phyloP scores from a whole-genome alignment of 2,888 invertebrate species.

The Cyaniris semiargus region DNA sequence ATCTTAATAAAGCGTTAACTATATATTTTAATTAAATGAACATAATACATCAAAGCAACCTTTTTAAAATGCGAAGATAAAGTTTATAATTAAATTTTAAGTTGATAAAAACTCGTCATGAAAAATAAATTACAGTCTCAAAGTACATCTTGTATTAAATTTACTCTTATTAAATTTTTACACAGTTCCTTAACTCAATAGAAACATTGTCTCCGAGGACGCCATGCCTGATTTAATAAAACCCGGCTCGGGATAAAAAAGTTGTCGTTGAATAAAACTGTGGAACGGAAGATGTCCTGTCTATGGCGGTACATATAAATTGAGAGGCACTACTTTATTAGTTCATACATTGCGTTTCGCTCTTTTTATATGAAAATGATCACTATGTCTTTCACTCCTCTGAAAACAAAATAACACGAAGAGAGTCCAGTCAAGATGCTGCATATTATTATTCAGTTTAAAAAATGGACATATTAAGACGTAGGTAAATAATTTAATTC shows the following conservation, averaged over 20 bases:
- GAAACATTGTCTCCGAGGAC: constrained; percentile 8
- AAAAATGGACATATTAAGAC: too few species aligned
- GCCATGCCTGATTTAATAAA: constrained; percentile 28
- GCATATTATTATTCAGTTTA: too few species aligned
- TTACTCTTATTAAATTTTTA: constrained; percentile 12
- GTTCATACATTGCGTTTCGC: background rate
- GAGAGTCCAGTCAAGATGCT: too few species aligned
- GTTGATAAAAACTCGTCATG: background rate
- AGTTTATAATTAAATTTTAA: background rate
- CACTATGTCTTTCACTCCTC: background rate
- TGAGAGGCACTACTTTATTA: background rate
- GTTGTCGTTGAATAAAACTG: constrained; percentile 8
- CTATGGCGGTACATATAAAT: background rate
- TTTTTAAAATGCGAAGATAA: background rate
- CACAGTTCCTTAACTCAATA: constrained; percentile 25
- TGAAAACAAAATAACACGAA: too few species aligned
- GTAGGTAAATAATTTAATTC: too few species aligned
- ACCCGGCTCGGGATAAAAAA: constrained; percentile 10
- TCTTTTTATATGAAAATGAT: background rate
- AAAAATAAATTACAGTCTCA: background rate
- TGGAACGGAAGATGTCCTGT: background rate
- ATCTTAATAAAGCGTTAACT: too few species aligned
- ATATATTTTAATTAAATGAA: too few species aligned
- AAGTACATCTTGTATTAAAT: constrained; percentile 11
- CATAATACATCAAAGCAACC: background rate